These are phyloP conservation scores for Anableps anableps DNA, from an alignment of 2,797 vertebrate species.

Conservation along the genomic window DNA sequence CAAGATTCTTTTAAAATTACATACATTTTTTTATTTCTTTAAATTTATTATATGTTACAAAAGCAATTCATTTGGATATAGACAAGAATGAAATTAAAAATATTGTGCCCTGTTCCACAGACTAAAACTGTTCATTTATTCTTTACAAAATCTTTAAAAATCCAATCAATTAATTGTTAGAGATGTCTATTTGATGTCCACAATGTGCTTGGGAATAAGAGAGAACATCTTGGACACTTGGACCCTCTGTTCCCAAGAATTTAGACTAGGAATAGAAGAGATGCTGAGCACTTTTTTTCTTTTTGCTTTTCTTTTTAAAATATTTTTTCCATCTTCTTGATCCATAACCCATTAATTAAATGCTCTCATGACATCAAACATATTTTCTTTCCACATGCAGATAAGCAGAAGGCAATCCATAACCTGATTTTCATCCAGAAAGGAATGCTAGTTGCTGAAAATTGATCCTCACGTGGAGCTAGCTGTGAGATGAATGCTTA, in stretches of 20 bases:
- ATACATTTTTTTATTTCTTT: background rate
- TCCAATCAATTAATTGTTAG: background rate
- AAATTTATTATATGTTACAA: background rate
- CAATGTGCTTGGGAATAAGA: background rate
- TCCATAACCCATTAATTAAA: constrained; percentile 12
- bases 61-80: background rate
- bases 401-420: background rate
- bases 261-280: background rate
- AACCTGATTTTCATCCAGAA: background rate
- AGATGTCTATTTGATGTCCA: background rate
- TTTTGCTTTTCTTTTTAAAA: too few relatives aligned
- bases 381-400: background rate
- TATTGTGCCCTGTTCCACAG: background rate
- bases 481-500: background rate
- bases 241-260: background rate
- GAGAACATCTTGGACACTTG: background rate
- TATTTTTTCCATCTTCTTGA: background rate
- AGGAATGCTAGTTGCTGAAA: background rate
- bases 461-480: background rate
- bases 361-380: constrained; percentile 1
- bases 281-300: background rate
- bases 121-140: background rate
- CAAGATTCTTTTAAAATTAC: background rate
- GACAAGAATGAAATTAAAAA: background rate
- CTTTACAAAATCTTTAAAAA: background rate